Evolutionary conservation across 2,113 vertebrate genomes (phyloP), one percentile per base, ranked within the genome.

Genomic region (Tragelaphus strepsiceros): DNA sequence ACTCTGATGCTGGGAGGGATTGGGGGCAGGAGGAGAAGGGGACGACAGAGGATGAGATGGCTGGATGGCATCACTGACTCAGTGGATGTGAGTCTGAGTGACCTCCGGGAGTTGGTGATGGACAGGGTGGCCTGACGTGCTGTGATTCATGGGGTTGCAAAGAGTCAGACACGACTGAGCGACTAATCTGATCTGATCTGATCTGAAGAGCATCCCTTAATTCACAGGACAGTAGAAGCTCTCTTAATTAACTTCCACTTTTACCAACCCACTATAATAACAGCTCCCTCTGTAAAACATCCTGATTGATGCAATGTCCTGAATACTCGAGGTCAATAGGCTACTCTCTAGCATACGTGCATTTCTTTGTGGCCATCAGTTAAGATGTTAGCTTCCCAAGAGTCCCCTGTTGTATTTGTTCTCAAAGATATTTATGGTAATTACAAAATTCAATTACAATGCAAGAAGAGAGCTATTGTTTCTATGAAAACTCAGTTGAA

Each of bases 401-500:
- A 87, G 59, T 58, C 43, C 71, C n/a, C 59, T 61, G 6, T 59
- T 94, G 91, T 95, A 51, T 97, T 97, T 53, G n/a, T 93, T 94
- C 78, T 89, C 97, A 74, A 94, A 93, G 83, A 91, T 97, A 95
- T 96, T 97, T 95, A 96, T 92, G 64, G 35, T 96, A 88, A 94
- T 96, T 97, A 88, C 43, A 96, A 94, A 96, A 97, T 96, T 93
- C 74, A 98, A 53, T 97, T 97, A 91, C 82, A 89, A 49, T 88
- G 81, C 22, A 87, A 95, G 59, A 93, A 90, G 32, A 97, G 78
- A 96, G 88, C 88, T 93, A 58, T 94, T 95, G 87, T 97, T 98
- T 96, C 91, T 87, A 30, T 91, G 93, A 95, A 94, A 98, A 90
- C 86, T 86, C 83, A 91, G 82, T 78, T 53, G 96, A 89, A 64